Conservation (phyloP, 1,140 invertebrate species). For the Sminthurinus signatus region DNA sequence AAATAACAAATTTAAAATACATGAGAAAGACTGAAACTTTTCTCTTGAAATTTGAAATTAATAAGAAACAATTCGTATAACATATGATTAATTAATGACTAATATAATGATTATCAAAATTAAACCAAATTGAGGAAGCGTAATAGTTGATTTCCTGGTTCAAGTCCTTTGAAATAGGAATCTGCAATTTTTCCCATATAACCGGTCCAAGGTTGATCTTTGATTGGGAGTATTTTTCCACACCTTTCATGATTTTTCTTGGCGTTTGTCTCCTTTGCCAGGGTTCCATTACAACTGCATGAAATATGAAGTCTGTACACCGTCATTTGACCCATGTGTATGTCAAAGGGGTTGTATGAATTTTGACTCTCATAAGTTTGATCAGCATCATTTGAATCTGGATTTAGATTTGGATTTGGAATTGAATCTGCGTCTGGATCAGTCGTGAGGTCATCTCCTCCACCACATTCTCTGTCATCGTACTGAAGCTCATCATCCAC, state of each 20-base stretch:
- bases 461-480: constrained; percentile 46
- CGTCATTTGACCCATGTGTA: constrained; percentile 53
- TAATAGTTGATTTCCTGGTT: not conserved
- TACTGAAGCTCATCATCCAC: constrained; percentile 51
- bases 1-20: too few species aligned
- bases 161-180: constrained; percentile 30
- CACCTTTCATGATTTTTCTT: constrained; percentile 23
- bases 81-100: too few species aligned
- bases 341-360: constrained; percentile 44
- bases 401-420: too few species aligned
- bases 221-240: constrained; percentile 35
- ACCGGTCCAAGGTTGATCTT: constrained; percentile 39
- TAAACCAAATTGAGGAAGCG: not conserved
- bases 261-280: not conserved
- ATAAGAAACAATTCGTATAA: too few species aligned
- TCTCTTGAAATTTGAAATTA: too few species aligned
- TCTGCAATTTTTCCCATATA: constrained; percentile 40
- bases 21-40: too few species aligned
- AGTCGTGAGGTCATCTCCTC: not conserved
- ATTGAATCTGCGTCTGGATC: not conserved
- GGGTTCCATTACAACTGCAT: constrained; percentile 22
- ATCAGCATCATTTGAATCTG: constrained; percentile 2
- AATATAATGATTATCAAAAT: too few species aligned
- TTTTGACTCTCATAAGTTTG: constrained; percentile 35
- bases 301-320: constrained; percentile 47